Evolutionary conservation across 2,797 vertebrate species (phyloP).

Genomic region (Melanotaenia nigrans): DNA sequence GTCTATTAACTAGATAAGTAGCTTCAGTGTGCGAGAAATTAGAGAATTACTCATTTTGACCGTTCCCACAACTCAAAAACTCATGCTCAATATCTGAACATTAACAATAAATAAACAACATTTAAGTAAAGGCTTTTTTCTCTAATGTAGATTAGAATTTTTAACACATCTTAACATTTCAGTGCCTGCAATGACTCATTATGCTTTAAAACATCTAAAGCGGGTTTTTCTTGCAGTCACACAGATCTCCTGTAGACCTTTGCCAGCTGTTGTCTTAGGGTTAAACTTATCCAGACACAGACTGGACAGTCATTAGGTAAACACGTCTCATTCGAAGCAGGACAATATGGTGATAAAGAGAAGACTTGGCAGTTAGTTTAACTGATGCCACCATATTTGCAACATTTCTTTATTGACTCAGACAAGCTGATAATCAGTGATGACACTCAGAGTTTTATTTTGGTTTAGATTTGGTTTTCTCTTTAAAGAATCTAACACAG

Average conservation of each 20-base stretch:
- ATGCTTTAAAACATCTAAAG: slow-evolving; percentile 41
- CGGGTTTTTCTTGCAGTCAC: slow-evolving; percentile 65
- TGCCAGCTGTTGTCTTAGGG: slow-evolving; percentile 66
- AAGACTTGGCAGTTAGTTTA: slow-evolving; percentile 27
- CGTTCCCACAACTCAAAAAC: slow-evolving; percentile 59
- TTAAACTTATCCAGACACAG: slow-evolving; percentile 63
- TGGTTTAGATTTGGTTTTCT: no score
- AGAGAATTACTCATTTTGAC: slow-evolving; percentile 67
- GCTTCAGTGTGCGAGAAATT: slow-evolving; percentile 69
- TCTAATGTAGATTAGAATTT: slow-evolving; percentile 1
- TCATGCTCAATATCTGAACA: slow-evolving; percentile 71
- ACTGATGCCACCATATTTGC: slow-evolving; percentile 30
- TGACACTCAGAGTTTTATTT: not conserved
- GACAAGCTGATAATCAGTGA: not conserved
- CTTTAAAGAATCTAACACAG: not conserved
- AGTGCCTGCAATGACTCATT: slow-evolving; percentile 13
- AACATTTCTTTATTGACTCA: not conserved
- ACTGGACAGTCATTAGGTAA: slow-evolving; percentile 66
- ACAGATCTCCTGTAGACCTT: slow-evolving; percentile 56
- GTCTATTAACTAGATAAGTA: slow-evolving; percentile 59
- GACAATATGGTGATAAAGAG: slow-evolving; percentile 53
- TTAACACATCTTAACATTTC: slow-evolving; percentile 4
- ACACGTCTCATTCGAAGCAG: slow-evolving; percentile 57
- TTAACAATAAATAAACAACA: slow-evolving; percentile 3
- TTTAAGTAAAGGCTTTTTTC: not conserved